These are phyloP conservation scores for Lepidotrigona ventralis DNA, from an alignment of 1,140 invertebrate species.

Conservation along the genomic window DNA sequence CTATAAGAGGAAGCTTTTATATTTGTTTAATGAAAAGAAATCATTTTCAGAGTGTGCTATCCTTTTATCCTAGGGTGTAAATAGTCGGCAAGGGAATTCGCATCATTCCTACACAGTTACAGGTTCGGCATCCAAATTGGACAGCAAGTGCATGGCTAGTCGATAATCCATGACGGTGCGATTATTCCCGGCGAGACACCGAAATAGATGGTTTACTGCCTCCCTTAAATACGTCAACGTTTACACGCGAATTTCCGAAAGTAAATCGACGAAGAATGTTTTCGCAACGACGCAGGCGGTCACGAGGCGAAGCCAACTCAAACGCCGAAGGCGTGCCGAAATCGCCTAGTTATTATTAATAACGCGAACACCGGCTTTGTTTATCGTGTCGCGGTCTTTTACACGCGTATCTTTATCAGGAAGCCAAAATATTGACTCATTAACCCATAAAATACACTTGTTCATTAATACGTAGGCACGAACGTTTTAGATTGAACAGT, in stretches of 20 bases:
- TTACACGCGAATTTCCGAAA: constrained; percentile 76
- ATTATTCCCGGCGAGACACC: constrained; percentile 65
- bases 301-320: constrained; percentile 72
- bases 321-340: constrained; percentile 60
- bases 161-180: constrained; percentile 55
- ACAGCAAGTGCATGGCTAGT: constrained; percentile 21
- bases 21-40: no score
- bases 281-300: constrained; percentile 70
- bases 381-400: constrained; percentile 63
- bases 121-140: not conserved
- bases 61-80: no score
- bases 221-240: constrained; percentile 80
- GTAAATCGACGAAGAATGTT: constrained; percentile 79
- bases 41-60: no score
- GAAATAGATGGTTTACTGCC: constrained; percentile 79
- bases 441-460: not conserved
- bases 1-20: no score
- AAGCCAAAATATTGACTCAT: not conserved
- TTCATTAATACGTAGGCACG: not conserved
- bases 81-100: not conserved
- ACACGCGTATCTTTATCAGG: constrained; percentile 30
- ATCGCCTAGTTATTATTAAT: constrained; percentile 73
- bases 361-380: constrained; percentile 63
- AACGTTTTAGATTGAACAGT: not conserved
- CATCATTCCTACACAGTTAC: not conserved